phyloP scores from a whole-genome alignment of 2,797 vertebrate genomes.

The Craterocephalus amniculus region DNA sequence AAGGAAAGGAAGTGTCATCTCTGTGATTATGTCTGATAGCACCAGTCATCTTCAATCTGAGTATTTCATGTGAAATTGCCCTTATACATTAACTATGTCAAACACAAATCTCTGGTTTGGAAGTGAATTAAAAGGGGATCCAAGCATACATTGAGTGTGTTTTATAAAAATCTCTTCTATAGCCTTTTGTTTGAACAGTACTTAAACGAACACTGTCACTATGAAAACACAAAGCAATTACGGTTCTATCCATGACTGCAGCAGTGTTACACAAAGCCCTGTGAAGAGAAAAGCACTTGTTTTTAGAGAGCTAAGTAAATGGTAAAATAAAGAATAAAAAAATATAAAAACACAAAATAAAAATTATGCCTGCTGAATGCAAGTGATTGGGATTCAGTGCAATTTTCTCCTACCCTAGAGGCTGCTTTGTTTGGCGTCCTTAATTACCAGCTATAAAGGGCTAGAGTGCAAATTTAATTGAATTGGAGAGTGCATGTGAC shows the following conservation, averaged over 20 bases:
- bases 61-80: neutral
- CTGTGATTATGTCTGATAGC: neutral
- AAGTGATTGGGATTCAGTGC: conserved; percentile 9
- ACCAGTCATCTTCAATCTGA: neutral
- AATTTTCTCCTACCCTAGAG: conserved; percentile 9
- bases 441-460: conserved; percentile 54
- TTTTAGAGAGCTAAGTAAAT: neutral
- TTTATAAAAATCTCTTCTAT: conserved; percentile 16
- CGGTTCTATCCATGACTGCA: conserved; percentile 36
- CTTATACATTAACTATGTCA: neutral
- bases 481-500: conserved; percentile 32
- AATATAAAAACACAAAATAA: conserved; percentile 1
- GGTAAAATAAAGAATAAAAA: conserved; percentile 12
- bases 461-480: conserved; percentile 43
- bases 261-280: conserved; percentile 2
- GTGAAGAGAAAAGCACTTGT: conserved; percentile 18
- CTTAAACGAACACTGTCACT: conserved; percentile 39
- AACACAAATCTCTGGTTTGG: neutral
- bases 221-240: conserved; percentile 29
- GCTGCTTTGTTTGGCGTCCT: conserved; percentile 58
- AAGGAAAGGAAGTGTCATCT: neutral
- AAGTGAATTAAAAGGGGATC: neutral
- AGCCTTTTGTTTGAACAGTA: conserved; percentile 18
- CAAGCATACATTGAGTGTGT: neutral
- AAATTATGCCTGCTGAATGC: conserved; percentile 11